A percentile compares a stretch with the other conserved stretches of the same genome.
These are phyloP conservation scores for Austrolebias charrua DNA, from an alignment of 2,797 vertebrate species.

Conservation along the genomic window DNA sequence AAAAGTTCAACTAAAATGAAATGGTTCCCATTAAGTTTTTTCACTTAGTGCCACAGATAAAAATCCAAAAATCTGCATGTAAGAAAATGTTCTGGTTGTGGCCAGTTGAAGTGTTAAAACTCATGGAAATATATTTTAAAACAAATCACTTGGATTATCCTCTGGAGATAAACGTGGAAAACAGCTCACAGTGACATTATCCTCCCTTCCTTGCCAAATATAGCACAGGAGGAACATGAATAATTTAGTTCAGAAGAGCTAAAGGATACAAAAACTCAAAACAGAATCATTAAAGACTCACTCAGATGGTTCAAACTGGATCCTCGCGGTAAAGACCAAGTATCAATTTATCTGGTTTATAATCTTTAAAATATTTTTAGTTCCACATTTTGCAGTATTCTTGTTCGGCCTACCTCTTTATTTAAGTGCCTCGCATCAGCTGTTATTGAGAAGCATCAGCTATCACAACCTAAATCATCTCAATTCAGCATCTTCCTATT, in stretches of 20 bases:
- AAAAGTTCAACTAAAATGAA: slow-evolving; percentile 3
- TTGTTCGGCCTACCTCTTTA: slow-evolving; percentile 74
- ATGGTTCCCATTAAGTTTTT: not conserved
- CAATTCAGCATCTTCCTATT: slow-evolving; percentile 30
- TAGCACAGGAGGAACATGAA: slow-evolving; percentile 68
- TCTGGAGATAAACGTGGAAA: slow-evolving; percentile 45
- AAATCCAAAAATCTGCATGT: slow-evolving; percentile 33
- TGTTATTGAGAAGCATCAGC: slow-evolving; percentile 42
- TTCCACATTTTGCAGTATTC: slow-evolving; percentile 54
- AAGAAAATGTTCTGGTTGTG: slow-evolving; percentile 15
- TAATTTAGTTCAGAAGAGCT: slow-evolving; percentile 71
- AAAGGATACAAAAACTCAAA: slow-evolving; percentile 66
- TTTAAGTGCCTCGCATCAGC: slow-evolving; percentile 74
- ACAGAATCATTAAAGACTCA: slow-evolving; percentile 47
- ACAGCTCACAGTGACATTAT: slow-evolving; percentile 56
- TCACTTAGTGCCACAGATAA: slow-evolving; percentile 2
- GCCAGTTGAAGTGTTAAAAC: slow-evolving; percentile 8
- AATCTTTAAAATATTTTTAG: slow-evolving; percentile 28
- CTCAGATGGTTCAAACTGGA: slow-evolving; percentile 30
- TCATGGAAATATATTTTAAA: slow-evolving; percentile 11
- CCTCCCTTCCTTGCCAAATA: slow-evolving; percentile 69
- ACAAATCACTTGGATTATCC: slow-evolving; percentile 19
- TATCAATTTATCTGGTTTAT: slow-evolving; percentile 28
- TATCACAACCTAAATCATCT: slow-evolving; percentile 27
- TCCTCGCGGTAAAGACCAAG: slow-evolving; percentile 21